phyloP scores from a whole-genome alignment of 2,888 invertebrate genomes.

The Eupeodes luniger region DNA sequence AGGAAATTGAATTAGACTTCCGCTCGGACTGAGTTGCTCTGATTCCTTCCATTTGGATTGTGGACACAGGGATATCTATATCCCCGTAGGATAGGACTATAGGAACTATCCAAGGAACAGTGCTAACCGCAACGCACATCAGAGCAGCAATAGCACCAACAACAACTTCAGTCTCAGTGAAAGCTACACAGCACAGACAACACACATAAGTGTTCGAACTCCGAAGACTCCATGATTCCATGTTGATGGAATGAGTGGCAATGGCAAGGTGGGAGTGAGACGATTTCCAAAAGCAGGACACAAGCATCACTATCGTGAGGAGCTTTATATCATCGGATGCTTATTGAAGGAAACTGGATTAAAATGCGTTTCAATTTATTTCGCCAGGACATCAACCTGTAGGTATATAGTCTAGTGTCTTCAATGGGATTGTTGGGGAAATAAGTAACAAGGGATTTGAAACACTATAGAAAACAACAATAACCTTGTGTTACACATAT shows the following conservation, averaged over 20 bases:
- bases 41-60: slow-evolving; percentile 69
- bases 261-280: neutral
- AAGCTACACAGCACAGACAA: neutral
- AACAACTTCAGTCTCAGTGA: neutral
- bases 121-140: slow-evolving; percentile 25
- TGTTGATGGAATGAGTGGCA: neutral
- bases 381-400: slow-evolving; percentile 37
- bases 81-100: neutral
- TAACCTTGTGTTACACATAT: neutral
- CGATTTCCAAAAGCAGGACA: neutral
- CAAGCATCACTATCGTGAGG: neutral
- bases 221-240: neutral
- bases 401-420: slow-evolving; percentile 6
- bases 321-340: slow-evolving; percentile 34
- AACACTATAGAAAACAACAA: slow-evolving; percentile 53
- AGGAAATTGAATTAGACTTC: slow-evolving; percentile 72
- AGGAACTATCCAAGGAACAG: slow-evolving; percentile 30
- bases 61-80: slow-evolving; percentile 60
- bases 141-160: slow-evolving; percentile 28
- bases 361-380: slow-evolving; percentile 71
- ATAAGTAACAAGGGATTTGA: slow-evolving; percentile 65
- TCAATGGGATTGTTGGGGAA: slow-evolving; percentile 41
- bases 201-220: slow-evolving; percentile 20
- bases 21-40: slow-evolving; percentile 61
- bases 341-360: slow-evolving; percentile 64